Conservation (phyloP, 2,888 invertebrate species). For the Sminthurides aquaticus region DNA sequence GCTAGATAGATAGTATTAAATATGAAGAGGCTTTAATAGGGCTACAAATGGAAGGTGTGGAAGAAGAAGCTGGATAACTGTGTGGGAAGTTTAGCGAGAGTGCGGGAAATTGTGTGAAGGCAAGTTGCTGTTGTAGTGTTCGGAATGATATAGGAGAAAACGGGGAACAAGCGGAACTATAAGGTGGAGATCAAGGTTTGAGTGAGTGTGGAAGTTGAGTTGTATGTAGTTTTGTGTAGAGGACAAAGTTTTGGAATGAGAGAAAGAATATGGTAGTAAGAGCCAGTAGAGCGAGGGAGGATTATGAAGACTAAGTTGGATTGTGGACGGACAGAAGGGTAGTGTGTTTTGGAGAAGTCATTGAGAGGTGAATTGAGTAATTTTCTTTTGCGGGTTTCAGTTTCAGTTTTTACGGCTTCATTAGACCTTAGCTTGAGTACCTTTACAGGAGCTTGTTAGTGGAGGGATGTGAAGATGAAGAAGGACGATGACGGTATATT, state of each 20-base stretch:
- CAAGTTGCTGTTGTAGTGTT: neutral
- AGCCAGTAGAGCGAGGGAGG: too few relatives aligned
- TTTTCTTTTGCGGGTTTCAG: slow-evolving; percentile 22
- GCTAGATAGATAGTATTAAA: neutral
- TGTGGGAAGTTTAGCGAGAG: too few relatives aligned
- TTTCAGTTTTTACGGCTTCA: slow-evolving; percentile 21
- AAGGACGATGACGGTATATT: neutral
- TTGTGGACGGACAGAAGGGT: neutral
- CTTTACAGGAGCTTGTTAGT: neutral
- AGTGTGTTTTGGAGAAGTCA: neutral
- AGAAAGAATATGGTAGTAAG: too few relatives aligned
- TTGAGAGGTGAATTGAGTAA: slow-evolving; percentile 13
- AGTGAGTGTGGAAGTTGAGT: neutral
- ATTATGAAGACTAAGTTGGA: too few relatives aligned
- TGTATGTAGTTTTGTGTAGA: neutral
- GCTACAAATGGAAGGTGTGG: too few relatives aligned
- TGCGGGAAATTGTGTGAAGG: too few relatives aligned
- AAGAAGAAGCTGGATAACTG: too few relatives aligned
- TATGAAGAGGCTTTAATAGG: neutral
- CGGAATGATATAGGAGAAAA: neutral
- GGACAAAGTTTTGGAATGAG: too few relatives aligned
- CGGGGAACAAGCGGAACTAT: neutral
- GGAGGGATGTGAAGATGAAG: neutral
- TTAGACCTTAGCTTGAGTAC: slow-evolving; percentile 8
- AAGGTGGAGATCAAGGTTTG: too few relatives aligned